Evolutionary conservation across 2,113 vertebrate species (phyloP).

Genomic region (Nyctereutes procyonoides): DNA sequence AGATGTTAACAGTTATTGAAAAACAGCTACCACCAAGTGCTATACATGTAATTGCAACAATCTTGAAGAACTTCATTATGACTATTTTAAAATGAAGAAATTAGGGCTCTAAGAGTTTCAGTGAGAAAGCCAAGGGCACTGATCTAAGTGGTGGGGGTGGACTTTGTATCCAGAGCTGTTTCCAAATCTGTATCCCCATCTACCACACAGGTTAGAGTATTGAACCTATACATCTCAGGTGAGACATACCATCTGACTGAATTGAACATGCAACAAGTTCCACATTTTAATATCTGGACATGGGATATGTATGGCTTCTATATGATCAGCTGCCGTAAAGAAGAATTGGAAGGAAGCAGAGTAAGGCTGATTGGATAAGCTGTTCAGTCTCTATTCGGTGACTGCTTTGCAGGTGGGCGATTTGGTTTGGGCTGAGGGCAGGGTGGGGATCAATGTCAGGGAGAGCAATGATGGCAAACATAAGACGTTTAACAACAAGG

Average conservation of each 20-base stretch:
- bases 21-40: background rate
- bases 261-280: background rate
- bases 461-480: background rate
- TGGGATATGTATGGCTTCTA: background rate
- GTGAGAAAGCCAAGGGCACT: background rate
- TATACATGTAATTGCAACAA: background rate
- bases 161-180: background rate
- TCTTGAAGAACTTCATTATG: background rate
- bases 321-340: background rate
- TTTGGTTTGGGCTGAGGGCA: background rate
- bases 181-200: background rate
- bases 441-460: background rate
- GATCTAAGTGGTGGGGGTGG: background rate
- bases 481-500: background rate
- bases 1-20: background rate
- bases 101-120: background rate
- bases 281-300: background rate
- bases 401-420: background rate
- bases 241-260: background rate
- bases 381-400: background rate
- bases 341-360: background rate
- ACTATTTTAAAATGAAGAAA: background rate
- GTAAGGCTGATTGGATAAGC: background rate
- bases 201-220: background rate
- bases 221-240: background rate